These are phyloP conservation scores for Philonicus albiceps DNA, from an alignment of 2,888 invertebrate species.

Conservation along the genomic window DNA sequence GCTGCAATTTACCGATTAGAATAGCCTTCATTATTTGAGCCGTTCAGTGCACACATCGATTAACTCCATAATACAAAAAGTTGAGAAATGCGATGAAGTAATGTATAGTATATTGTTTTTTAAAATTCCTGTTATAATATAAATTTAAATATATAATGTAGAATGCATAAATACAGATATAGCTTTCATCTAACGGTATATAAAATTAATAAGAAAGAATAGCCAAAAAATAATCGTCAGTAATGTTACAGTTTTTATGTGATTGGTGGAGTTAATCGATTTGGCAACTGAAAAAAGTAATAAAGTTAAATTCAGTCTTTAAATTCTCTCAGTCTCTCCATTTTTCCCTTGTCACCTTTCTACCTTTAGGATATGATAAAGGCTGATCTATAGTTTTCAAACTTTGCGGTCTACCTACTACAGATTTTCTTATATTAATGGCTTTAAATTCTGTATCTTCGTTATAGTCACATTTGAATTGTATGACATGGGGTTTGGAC, in stretches of 20 bases:
- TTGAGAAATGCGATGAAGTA: too few species aligned
- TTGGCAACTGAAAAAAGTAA: too few species aligned
- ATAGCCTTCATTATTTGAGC: too few species aligned
- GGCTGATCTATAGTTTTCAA: slow-evolving; percentile 26
- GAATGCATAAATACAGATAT: neutral
- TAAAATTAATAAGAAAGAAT: neutral
- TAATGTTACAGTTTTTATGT: too few species aligned
- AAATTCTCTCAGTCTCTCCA: neutral
- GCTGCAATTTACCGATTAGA: too few species aligned
- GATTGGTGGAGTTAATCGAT: too few species aligned
- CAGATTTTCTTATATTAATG: slow-evolving; percentile 50
- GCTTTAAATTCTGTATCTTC: slow-evolving; percentile 51
- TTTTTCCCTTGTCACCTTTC: neutral
- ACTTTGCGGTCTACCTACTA: slow-evolving; percentile 48
- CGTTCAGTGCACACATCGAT: too few species aligned
- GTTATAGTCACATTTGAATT: slow-evolving; percentile 51
- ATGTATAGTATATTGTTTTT: too few species aligned
- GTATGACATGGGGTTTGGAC: slow-evolving; percentile 50
- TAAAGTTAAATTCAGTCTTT: neutral
- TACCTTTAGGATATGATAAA: too few species aligned
- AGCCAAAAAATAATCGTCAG: too few species aligned
- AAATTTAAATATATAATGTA: neutral
- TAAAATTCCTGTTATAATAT: neutral
- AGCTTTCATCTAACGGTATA: neutral
- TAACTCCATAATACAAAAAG: too few species aligned